Evolutionary conservation across 2,888 invertebrate species (phyloP).

Genomic region (Drosophila anomelani): DNA sequence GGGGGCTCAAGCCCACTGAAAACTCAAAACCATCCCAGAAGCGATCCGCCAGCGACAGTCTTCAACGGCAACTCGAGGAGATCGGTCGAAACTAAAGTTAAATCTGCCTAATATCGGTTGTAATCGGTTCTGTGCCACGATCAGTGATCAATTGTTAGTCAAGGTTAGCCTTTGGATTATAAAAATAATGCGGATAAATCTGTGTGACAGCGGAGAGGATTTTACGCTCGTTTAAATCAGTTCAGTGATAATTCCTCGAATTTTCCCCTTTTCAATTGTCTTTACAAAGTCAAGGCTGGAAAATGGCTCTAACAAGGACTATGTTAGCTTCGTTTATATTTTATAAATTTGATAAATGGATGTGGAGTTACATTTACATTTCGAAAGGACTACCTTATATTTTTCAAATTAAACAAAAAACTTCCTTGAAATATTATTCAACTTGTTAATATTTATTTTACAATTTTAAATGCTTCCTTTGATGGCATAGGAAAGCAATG

Average conservation of each 20-base stretch:
- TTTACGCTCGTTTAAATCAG: not conserved
- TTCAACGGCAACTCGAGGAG: slow-evolving; percentile 74
- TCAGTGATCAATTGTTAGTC: slow-evolving; percentile 31
- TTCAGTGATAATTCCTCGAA: not conserved
- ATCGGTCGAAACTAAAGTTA: slow-evolving; percentile 53
- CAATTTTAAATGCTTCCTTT: not conserved
- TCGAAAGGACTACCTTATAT: not conserved
- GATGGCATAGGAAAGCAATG: no score
- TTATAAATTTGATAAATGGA: not conserved
- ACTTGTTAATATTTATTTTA: not conserved
- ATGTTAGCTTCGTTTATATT: not conserved
- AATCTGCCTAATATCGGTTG: slow-evolving; percentile 23
- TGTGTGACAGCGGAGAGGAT: slow-evolving; percentile 14
- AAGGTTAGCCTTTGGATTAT: slow-evolving; percentile 41
- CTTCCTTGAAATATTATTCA: not conserved
- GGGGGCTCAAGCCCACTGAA: slow-evolving; percentile 34
- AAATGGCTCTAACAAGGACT: not conserved
- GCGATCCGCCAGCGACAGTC: slow-evolving; percentile 79
- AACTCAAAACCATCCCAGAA: slow-evolving; percentile 80
- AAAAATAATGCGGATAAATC: not conserved
- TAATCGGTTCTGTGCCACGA: slow-evolving; percentile 38
- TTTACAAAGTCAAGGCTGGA: not conserved
- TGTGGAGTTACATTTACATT: not conserved
- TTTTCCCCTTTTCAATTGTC: not conserved
- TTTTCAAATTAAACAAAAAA: not conserved